phyloP scores from a whole-genome alignment of 2,888 invertebrate species.

The Unio delphinus region DNA sequence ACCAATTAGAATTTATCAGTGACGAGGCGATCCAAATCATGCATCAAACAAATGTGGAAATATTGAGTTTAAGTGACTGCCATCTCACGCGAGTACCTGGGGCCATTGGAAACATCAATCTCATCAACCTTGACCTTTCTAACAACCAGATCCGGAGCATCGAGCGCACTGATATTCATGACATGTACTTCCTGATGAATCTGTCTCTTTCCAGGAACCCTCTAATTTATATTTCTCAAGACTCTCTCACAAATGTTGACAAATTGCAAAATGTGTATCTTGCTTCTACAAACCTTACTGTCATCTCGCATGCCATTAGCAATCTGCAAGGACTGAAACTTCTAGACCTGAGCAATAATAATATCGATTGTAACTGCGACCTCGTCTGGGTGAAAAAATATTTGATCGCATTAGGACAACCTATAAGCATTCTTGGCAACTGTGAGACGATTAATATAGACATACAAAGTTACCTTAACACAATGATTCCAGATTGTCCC shows the following conservation, averaged over 20 bases:
- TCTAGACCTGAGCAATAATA: slow-evolving; percentile 21
- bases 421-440: not conserved
- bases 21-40: slow-evolving; percentile 38
- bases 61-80: slow-evolving; percentile 34
- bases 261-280: slow-evolving; percentile 22
- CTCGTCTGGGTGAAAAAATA: slow-evolving; percentile 35
- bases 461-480: no score
- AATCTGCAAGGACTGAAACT: slow-evolving; percentile 17
- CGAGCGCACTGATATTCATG: slow-evolving; percentile 37
- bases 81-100: slow-evolving; percentile 43
- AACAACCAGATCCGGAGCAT: slow-evolving; percentile 40
- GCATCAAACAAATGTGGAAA: slow-evolving; percentile 26
- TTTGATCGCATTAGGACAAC: not conserved
- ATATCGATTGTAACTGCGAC: slow-evolving; percentile 45
- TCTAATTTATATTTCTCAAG: slow-evolving; percentile 38
- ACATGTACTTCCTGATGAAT: slow-evolving; percentile 16
- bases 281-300: slow-evolving; percentile 25
- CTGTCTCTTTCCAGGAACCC: slow-evolving; percentile 35
- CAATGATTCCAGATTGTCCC: no score
- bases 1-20: slow-evolving; percentile 41
- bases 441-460: slow-evolving; percentile 1
- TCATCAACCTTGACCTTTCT: slow-evolving; percentile 31
- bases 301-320: slow-evolving; percentile 28
- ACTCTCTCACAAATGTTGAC: slow-evolving; percentile 28
- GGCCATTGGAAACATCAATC: slow-evolving; percentile 32